A percentile compares a stretch with the other conserved stretches of the same genome.
Evolutionary conservation across 2,888 invertebrate species (phyloP).

Genomic region (Germaria angustata): DNA sequence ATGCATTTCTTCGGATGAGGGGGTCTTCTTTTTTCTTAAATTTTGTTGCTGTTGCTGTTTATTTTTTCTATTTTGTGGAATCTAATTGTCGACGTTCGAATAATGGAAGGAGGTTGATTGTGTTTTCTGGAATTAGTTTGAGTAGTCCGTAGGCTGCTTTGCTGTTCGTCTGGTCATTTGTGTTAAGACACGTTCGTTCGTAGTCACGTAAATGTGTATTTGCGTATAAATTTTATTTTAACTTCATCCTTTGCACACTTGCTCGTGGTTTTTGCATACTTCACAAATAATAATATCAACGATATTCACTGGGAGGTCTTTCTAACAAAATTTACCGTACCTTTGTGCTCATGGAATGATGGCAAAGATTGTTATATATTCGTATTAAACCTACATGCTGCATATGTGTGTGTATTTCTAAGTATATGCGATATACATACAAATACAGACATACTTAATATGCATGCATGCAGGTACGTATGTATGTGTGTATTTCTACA

Average conservation of each 20-base stretch:
- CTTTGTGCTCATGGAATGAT: slow-evolving; percentile 9
- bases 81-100: slow-evolving; percentile 33
- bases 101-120: slow-evolving; percentile 26
- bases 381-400: background rate
- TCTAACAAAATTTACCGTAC: background rate
- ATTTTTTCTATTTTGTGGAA: slow-evolving; percentile 15
- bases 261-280: slow-evolving; percentile 48
- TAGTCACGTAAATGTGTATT: background rate
- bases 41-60: background rate
- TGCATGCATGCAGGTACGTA: too few species aligned
- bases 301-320: slow-evolving; percentile 15
- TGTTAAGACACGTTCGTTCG: background rate
- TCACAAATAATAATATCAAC: slow-evolving; percentile 24
- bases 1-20: slow-evolving; percentile 35
- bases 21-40: background rate
- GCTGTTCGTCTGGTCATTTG: slow-evolving; percentile 11
- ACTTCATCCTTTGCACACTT: slow-evolving; percentile 26
- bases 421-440: too few species aligned
- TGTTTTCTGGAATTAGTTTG: slow-evolving; percentile 20
- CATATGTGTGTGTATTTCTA: too few species aligned
- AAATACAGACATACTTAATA: too few species aligned
- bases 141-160: slow-evolving; percentile 7
- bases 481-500: too few species aligned
- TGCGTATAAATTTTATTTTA: slow-evolving; percentile 32
- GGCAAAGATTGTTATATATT: slow-evolving; percentile 24